Evolutionary conservation across 2,888 invertebrate species (phyloP), one percentile per base, ranked within the genome.

Genomic region (Eupelmus urozonus): DNA sequence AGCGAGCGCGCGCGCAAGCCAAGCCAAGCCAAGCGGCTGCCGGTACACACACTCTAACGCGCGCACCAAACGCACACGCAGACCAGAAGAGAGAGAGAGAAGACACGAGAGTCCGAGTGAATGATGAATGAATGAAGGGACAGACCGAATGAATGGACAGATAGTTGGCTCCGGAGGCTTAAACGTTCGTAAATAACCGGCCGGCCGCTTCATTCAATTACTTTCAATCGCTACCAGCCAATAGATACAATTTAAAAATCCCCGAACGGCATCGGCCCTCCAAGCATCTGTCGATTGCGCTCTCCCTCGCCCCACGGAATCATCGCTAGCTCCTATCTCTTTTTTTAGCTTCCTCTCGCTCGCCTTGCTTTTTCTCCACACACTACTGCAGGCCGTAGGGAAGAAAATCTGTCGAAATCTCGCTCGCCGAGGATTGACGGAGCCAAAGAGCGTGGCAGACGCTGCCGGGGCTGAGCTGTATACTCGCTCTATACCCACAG

Each of bases 41-140:
- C n/a, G n/a, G n/a, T n/a, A n/a, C n/a, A n/a, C n/a, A n/a, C n/a
- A n/a, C n/a, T 34, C 3, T 34, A 34, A 9, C 9, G 3, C 34
- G 34, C 3, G 34, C 9, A 3, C 9, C 34, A 9, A 34, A 34
- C 3, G 5, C 34, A 34, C 34, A 34, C 34, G 9, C 9, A 34
- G 3, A 34, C 34, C n/a, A n/a, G n/a, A n/a, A n/a, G n/a, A n/a
- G n/a, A n/a, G n/a, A n/a, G n/a, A n/a, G n/a, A n/a, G n/a, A 34
- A 34, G 9, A 34, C 34, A 34, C 27, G 49, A 42, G 55, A 66
- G 83, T 85, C 85, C 85, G 87, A 87, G 87, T 88, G 88, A 89
- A 89, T 89, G 89, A 90, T 90, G 89, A 90, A 90, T 90, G 89
- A 89, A 90, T 90, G 89, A 90, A 90, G 89, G 89, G 89, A 89